These are phyloP conservation scores for Heterodera carotae DNA, from an alignment of 1,140 invertebrate genomes.

Conservation along the genomic window DNA sequence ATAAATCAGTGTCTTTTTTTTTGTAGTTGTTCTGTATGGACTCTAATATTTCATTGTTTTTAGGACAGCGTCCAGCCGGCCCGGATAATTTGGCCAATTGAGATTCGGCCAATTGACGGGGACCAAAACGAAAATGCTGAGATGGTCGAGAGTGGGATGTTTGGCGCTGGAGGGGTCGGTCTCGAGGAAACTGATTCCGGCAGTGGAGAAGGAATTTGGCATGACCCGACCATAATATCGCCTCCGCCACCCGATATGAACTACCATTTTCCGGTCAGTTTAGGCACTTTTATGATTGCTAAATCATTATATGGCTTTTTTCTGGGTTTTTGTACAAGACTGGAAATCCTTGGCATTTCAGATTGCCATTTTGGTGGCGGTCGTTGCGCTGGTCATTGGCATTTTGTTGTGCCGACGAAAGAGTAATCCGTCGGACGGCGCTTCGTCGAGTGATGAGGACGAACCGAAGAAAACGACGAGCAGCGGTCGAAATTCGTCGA, in stretches of 20 bases:
- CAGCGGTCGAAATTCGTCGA: not conserved
- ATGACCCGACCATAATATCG: conserved; percentile 25
- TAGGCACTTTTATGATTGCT: no score
- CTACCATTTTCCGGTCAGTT: conserved; percentile 45
- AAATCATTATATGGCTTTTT: not conserved
- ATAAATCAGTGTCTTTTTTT: no score
- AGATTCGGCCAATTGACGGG: conserved; percentile 38
- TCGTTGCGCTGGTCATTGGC: conserved; percentile 42
- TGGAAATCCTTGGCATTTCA: not conserved
- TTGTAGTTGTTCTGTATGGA: no score
- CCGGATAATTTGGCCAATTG: conserved; percentile 45
- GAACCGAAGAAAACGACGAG: not conserved
- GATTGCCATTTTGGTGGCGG: conserved; percentile 37
- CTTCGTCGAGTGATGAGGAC: conserved; percentile 15
- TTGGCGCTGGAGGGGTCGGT: conserved; percentile 15
- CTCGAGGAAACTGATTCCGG: not conserved
- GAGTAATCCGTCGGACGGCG: conserved; percentile 6
- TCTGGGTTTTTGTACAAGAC: not conserved
- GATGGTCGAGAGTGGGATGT: not conserved
- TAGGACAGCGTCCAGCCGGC: conserved; percentile 52
- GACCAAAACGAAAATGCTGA: not conserved
- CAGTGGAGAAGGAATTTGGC: conserved; percentile 7
- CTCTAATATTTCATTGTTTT: no score
- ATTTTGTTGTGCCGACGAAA: conserved; percentile 42
- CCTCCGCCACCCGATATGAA: conserved; percentile 43